Conservation (phyloP, 2,113 vertebrate species). For the Gracilinanus agilis region DNA sequence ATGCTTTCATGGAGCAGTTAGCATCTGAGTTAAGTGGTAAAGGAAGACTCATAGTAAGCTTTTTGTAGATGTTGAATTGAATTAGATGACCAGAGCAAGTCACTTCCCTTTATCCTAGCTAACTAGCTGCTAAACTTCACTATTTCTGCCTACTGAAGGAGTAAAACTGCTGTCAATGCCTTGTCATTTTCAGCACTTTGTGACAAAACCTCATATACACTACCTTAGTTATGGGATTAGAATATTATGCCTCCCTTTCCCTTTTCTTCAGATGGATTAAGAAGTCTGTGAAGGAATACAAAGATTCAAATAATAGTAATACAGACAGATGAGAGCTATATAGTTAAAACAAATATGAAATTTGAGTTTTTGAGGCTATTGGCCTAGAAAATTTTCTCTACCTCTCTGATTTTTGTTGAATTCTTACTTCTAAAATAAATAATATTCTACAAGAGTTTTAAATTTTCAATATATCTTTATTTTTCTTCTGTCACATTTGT, state of each 20-base stretch:
- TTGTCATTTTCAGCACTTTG: not conserved
- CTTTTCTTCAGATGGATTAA: not conserved
- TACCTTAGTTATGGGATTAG: not conserved
- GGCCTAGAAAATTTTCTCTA: not conserved
- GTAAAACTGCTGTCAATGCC: not conserved
- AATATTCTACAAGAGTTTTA: not conserved
- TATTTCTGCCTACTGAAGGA: not conserved
- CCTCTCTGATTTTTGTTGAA: not conserved
- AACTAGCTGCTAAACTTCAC: not conserved
- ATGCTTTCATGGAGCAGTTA: not conserved
- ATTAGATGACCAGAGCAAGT: not conserved
- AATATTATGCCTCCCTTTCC: not conserved
- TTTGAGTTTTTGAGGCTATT: not conserved
- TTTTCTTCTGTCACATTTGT: not conserved
- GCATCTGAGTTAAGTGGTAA: not conserved
- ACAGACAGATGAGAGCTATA: not conserved
- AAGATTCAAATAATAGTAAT: not conserved
- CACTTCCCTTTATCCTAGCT: not conserved
- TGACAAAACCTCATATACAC: not conserved
- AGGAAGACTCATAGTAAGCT: not conserved
- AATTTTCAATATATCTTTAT: not conserved
- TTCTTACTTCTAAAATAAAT: not conserved
- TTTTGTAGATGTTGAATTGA: not conserved
- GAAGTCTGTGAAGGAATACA: not conserved
- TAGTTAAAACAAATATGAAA: not conserved